These are phyloP conservation scores for Masticophis lateralis DNA, from an alignment of 2,797 vertebrate species.

Conservation along the genomic window DNA sequence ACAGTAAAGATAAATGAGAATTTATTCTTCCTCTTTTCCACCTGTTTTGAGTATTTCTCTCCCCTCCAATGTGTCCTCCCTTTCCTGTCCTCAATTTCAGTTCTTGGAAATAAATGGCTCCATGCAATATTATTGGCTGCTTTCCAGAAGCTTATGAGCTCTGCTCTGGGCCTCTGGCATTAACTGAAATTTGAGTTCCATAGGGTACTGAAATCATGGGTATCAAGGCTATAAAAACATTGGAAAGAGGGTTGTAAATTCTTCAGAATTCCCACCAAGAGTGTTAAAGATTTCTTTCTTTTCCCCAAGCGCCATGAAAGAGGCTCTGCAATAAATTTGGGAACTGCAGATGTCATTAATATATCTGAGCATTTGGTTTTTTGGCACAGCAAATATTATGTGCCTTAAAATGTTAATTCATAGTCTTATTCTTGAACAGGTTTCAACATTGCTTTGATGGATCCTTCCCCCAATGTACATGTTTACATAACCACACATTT, in stretches of 20 bases:
- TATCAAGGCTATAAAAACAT: constrained; percentile 72
- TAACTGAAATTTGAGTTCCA: constrained; percentile 59
- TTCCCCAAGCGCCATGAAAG: constrained; percentile 61
- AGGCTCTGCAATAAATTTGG: constrained; percentile 62
- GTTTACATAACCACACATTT: neutral
- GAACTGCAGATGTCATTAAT: constrained; percentile 53
- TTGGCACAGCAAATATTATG: constrained; percentile 40
- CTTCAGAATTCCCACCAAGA: constrained; percentile 69
- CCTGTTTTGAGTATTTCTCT: constrained; percentile 33
- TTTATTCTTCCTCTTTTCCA: neutral
- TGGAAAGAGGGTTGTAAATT: constrained; percentile 75
- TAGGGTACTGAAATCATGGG: constrained; percentile 71
- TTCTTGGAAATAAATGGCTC: constrained; percentile 56
- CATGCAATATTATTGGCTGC: constrained; percentile 55
- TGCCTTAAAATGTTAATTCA: neutral
- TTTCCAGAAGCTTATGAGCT: constrained; percentile 58
- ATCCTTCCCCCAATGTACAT: neutral
- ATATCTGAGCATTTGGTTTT: constrained; percentile 33
- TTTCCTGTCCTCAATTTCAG: constrained; percentile 50
- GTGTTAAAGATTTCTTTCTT: constrained; percentile 68
- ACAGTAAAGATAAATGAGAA: neutral
- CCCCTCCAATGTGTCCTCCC: neutral
- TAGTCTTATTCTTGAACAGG: constrained; percentile 48
- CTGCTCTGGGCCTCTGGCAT: constrained; percentile 61
- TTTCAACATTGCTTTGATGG: constrained; percentile 17